Percentiles rank a stretch among this genome's conserved stretches.
phyloP scores from a whole-genome alignment of 2,888 invertebrate genomes.

The Fragum sueziense region DNA sequence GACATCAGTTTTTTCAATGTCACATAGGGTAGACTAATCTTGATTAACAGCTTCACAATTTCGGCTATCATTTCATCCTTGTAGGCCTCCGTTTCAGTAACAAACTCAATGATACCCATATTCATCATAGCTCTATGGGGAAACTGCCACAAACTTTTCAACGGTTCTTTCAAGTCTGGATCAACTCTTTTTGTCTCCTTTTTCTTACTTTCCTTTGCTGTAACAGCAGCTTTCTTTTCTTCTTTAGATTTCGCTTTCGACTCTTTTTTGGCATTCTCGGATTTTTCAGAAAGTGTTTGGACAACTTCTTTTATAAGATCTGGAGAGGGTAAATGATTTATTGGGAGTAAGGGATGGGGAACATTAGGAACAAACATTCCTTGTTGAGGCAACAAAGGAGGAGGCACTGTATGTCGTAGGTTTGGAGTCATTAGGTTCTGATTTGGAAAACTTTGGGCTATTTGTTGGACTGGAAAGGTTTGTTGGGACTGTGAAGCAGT shows the following conservation, averaged over 20 bases:
- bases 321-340: conserved; percentile 40
- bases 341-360: conserved; percentile 4
- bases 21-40: conserved; percentile 53
- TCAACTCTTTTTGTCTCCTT: conserved; percentile 23
- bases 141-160: conserved; percentile 52
- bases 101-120: conserved; percentile 52
- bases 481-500: not conserved
- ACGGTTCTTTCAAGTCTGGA: conserved; percentile 51
- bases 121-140: conserved; percentile 47
- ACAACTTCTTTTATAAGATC: conserved; percentile 41
- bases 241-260: conserved; percentile 22
- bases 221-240: not conserved
- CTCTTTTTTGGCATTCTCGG: not conserved
- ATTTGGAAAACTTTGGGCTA: not conserved
- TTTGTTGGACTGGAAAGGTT: not conserved
- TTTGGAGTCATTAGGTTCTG: not conserved
- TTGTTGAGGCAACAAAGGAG: not conserved
- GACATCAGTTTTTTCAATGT: conserved; percentile 52
- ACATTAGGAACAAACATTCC: not conserved
- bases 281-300: conserved; percentile 25
- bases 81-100: conserved; percentile 53
- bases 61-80: conserved; percentile 58
- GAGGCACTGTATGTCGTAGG: not conserved
- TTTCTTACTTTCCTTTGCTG: conserved; percentile 25
- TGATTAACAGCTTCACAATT: conserved; percentile 47